Conservation (phyloP, 1,140 invertebrate species). For the Cydia strobilella region DNA sequence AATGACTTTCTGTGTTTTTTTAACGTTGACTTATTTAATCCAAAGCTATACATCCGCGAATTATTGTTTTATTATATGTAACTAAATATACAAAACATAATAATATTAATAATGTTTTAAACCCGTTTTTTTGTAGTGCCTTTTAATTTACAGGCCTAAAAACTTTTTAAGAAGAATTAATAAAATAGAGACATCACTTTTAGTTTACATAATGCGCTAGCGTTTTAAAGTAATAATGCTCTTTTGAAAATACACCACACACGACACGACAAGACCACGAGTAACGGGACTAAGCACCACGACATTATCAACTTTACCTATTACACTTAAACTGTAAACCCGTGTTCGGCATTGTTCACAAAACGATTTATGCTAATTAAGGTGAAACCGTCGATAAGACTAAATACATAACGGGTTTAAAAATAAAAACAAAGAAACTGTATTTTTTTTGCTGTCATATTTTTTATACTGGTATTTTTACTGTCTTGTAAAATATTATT, state of each 20-base stretch:
- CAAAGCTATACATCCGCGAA: too few species aligned
- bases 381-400: neutral
- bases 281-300: neutral
- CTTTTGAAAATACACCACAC: neutral
- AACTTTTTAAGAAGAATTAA: neutral
- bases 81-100: too few species aligned
- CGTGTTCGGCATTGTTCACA: slow-evolving; percentile 14
- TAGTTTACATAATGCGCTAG: neutral
- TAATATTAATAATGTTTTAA: too few species aligned
- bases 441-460: neutral
- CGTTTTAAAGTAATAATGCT: neutral
- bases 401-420: neutral
- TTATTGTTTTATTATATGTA: too few species aligned
- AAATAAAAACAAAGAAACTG: neutral
- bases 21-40: neutral
- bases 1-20: neutral
- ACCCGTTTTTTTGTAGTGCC: too few species aligned
- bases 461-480: neutral
- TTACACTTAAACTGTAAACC: slow-evolving; percentile 24
- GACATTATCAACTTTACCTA: slow-evolving; percentile 22
- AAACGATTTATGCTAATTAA: slow-evolving; percentile 27
- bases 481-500: neutral
- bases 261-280: neutral
- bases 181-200: neutral
- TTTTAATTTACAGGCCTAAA: too few species aligned